phyloP scores from a whole-genome alignment of 1,140 invertebrate genomes.

The Pissodes strobi region DNA sequence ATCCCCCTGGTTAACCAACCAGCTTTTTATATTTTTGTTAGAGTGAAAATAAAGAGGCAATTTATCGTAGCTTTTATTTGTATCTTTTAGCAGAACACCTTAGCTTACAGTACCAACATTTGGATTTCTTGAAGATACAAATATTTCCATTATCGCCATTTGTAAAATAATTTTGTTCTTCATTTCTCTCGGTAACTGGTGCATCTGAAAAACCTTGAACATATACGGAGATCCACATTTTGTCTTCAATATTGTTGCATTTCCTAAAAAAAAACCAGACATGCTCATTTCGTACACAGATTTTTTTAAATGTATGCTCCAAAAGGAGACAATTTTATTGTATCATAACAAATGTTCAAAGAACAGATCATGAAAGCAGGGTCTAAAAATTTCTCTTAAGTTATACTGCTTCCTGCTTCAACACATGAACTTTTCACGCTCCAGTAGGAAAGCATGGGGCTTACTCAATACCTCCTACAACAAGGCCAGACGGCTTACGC shows the following conservation, averaged over 20 bases:
- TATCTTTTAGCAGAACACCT: slow-evolving; percentile 48
- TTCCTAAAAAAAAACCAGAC: slow-evolving; percentile 52
- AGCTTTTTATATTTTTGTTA: too few relatives aligned
- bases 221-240: slow-evolving; percentile 59
- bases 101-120: slow-evolving; percentile 50
- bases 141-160: slow-evolving; percentile 61
- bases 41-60: too few relatives aligned
- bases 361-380: too few relatives aligned
- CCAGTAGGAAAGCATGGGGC: too few relatives aligned
- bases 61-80: too few relatives aligned
- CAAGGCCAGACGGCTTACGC: too few relatives aligned
- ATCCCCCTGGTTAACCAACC: too few relatives aligned
- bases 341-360: too few relatives aligned
- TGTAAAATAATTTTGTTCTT: slow-evolving; percentile 59
- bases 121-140: slow-evolving; percentile 54
- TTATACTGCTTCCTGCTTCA: too few relatives aligned
- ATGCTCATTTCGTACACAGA: background rate
- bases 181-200: slow-evolving; percentile 56
- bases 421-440: too few relatives aligned
- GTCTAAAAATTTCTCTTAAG: too few relatives aligned
- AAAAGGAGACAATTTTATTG: background rate
- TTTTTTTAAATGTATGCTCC: background rate
- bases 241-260: slow-evolving; percentile 39
- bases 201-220: slow-evolving; percentile 63
- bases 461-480: too few relatives aligned